Evolutionary conservation across 2,888 invertebrate species (phyloP), one percentile per base, ranked within the genome.

Genomic region (Apomyelois bistriatella): DNA sequence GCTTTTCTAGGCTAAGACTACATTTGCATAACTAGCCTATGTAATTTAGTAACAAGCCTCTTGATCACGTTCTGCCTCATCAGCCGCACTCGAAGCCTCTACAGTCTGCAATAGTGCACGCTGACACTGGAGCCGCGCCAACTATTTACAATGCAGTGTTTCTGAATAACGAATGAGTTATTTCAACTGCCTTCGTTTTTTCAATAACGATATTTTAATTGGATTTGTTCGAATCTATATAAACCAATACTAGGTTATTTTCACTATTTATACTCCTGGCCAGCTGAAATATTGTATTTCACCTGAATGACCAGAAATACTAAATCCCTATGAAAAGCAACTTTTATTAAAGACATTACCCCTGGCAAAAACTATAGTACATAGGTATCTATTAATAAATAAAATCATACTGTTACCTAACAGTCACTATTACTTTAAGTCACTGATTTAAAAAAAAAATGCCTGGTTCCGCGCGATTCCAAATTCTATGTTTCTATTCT

Each of bases 141-240:
- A 77, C 74, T 74, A 75, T 82, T 83, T 82, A 80, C 76, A 76
- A 84, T 82, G 79, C 80, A 82, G 78, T 76, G 76, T 72, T 72
- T 70, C 68, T 62, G 65, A 70, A 73, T 84, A 85, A 85, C 83
- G 78, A 83, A 75, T 66, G 62, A 72, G 75, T 76, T 79, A 72
- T 74, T 73, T 22, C 12, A 42, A 40, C 35, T 35, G 22, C 35
- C 40, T 51, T 43, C 43, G 30, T 43, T 38, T 38, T 48, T 3
- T 48, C 7, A 38, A 16, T 28, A 22, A 28, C n/a, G 17, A 17
- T 22, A 8, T 17, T 37, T 38, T 48, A 41, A 51, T 32, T 36
- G 51, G 32, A 15, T 51, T 32, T 32, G 0, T 32, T 42, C 28
- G 16, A 32, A 41, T 32, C 2, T 3, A 32, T 28, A 5, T 28